phyloP scores from a whole-genome alignment of 2,888 invertebrate genomes.

The Thymelicus sylvestris region DNA sequence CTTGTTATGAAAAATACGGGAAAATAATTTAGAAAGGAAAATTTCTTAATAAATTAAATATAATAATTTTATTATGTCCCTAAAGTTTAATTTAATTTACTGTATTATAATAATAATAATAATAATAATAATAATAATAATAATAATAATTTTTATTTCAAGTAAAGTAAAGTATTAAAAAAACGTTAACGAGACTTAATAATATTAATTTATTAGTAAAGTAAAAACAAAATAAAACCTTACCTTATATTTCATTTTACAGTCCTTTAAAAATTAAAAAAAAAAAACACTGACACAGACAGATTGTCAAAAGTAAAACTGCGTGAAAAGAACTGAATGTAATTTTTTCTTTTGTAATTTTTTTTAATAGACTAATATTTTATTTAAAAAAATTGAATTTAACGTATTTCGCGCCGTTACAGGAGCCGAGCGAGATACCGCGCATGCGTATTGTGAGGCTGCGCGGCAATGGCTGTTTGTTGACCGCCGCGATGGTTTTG shows the following conservation, averaged over 20 bases:
- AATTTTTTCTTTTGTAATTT: neutral
- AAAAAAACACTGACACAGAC: conserved; percentile 43
- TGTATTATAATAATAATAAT: too few species aligned
- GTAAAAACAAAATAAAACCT: conserved; percentile 44
- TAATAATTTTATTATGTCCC: too few species aligned
- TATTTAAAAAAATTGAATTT: neutral
- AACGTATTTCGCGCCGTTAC: conserved; percentile 54
- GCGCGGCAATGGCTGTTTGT: conserved; percentile 69
- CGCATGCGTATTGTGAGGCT: conserved; percentile 70
- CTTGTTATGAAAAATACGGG: too few species aligned
- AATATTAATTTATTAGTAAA: conserved; percentile 12
- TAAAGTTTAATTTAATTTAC: too few species aligned
- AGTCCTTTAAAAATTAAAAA: conserved; percentile 42
- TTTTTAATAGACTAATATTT: neutral
- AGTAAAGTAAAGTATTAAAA: too few species aligned
- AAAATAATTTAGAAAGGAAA: too few species aligned
- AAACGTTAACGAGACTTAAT: too few species aligned
- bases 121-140: too few species aligned
- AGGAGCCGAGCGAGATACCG: conserved; percentile 45
- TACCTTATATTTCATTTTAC: conserved; percentile 76
- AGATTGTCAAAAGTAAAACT: conserved; percentile 10
- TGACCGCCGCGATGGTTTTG: conserved; percentile 67
- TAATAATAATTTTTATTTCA: too few species aligned
- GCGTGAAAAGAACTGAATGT: neutral
- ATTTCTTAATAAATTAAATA: too few species aligned